Evolutionary conservation across 2,888 invertebrate species (phyloP).

Genomic region (Aspidiotus rigidus): DNA sequence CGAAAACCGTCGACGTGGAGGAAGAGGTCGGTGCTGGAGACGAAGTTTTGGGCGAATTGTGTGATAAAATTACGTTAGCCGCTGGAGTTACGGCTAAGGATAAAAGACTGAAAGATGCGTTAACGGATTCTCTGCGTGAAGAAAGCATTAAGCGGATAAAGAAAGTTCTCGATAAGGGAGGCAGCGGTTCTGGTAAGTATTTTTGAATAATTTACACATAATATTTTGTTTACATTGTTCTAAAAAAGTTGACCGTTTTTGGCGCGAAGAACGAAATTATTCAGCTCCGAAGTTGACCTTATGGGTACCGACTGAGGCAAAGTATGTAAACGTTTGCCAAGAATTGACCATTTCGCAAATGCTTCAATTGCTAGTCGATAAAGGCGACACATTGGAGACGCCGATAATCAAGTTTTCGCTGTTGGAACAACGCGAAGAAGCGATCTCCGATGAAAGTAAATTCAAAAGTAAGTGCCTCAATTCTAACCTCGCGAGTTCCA

Average conservation of each 20-base stretch:
- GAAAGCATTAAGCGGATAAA: conserved; percentile 22
- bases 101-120: conserved; percentile 69
- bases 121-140: conserved; percentile 16
- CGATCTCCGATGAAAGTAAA: conserved; percentile 19
- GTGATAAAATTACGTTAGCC: conserved; percentile 46
- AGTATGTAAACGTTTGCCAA: conserved; percentile 23
- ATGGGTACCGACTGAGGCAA: conserved; percentile 24
- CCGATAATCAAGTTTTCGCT: conserved; percentile 28
- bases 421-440: conserved; percentile 25
- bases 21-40: conserved; percentile 20
- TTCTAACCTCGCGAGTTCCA: not conserved
- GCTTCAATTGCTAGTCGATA: conserved; percentile 20
- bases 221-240: too few relatives aligned
- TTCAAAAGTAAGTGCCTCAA: conserved; percentile 17
- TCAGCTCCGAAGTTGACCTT: conserved; percentile 14
- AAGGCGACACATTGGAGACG: conserved; percentile 19
- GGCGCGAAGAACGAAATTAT: not conserved
- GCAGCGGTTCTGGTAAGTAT: not conserved
- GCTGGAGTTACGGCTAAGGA: conserved; percentile 82
- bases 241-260: too few relatives aligned
- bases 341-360: conserved; percentile 28
- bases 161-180: conserved; percentile 19
- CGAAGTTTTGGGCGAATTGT: conserved; percentile 17
- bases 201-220: too few relatives aligned
- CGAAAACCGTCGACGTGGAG: conserved; percentile 5